phyloP scores from a whole-genome alignment of 2,113 vertebrate genomes.

The Prietella phreatophila region DNA sequence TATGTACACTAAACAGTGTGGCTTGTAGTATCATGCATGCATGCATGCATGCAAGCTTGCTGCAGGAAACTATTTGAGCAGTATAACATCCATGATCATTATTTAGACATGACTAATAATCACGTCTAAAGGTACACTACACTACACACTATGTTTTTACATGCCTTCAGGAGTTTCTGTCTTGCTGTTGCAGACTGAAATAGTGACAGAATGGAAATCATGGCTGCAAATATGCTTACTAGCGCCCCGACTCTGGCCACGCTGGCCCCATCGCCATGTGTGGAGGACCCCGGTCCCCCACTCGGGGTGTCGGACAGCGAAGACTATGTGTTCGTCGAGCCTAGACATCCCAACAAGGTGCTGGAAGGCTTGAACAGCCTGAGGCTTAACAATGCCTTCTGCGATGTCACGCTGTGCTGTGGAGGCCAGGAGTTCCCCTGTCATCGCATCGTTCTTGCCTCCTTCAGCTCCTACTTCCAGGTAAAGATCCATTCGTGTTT shows the following conservation, averaged over 20 bases:
- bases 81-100: not conserved
- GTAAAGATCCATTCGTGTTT: slow-evolving; percentile 48
- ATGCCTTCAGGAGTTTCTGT: slow-evolving; percentile 3
- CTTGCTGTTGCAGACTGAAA: slow-evolving; percentile 32
- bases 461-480: slow-evolving; percentile 80
- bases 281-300: slow-evolving; percentile 51
- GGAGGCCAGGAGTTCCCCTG: slow-evolving; percentile 79
- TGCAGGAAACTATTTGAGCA: not conserved
- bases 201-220: slow-evolving; percentile 67
- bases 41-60: not conserved
- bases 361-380: slow-evolving; percentile 77
- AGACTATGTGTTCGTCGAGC: slow-evolving; percentile 75
- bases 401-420: slow-evolving; percentile 79
- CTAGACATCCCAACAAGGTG: slow-evolving; percentile 71
- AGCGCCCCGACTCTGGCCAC: slow-evolving; percentile 53
- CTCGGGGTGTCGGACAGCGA: slow-evolving; percentile 60
- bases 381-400: slow-evolving; percentile 77
- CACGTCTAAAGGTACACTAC: not conserved
- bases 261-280: slow-evolving; percentile 44
- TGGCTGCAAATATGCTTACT: slow-evolving; percentile 55
- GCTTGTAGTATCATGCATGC: not conserved
- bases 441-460: slow-evolving; percentile 77
- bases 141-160: not conserved
- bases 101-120: not conserved
- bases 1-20: not conserved